These are phyloP conservation scores for Orthonychiurus folsomi DNA, from an alignment of 2,888 invertebrate genomes.

Conservation along the genomic window DNA sequence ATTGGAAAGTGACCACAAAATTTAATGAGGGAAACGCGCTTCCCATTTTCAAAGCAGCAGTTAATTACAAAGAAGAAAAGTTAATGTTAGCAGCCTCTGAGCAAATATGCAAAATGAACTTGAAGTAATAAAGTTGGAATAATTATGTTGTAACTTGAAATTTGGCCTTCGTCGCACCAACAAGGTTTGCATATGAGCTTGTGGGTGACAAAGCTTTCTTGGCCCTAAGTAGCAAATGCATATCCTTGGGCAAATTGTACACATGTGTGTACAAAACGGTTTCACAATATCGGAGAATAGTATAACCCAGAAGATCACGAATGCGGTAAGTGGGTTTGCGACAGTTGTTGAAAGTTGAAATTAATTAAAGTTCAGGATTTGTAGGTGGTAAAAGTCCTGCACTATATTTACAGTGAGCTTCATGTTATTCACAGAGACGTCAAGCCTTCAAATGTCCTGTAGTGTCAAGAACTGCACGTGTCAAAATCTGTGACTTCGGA, in stretches of 20 bases:
- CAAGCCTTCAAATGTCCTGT: slow-evolving; percentile 94
- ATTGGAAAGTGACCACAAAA: too few relatives aligned
- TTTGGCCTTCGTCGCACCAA: too few relatives aligned
- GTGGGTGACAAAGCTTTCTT: too few relatives aligned
- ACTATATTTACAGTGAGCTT: slow-evolving; percentile 81
- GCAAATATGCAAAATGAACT: too few relatives aligned
- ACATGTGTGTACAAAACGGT: slow-evolving; percentile 70
- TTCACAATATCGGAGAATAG: slow-evolving; percentile 72
- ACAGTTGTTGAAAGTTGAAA: slow-evolving; percentile 10
- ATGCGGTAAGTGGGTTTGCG: slow-evolving; percentile 54
- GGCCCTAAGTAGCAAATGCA: too few relatives aligned
- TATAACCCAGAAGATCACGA: slow-evolving; percentile 77
- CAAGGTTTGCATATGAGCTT: too few relatives aligned
- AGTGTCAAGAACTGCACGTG: slow-evolving; percentile 82
- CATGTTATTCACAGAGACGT: slow-evolving; percentile 93
- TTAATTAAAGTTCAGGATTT: slow-evolving; percentile 26
- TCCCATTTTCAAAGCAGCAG: too few relatives aligned
- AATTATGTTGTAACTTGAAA: too few relatives aligned
- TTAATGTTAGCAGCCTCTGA: too few relatives aligned
- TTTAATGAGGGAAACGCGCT: too few relatives aligned
- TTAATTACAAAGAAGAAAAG: too few relatives aligned
- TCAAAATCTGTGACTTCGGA: slow-evolving; percentile 98
- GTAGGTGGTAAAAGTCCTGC: slow-evolving; percentile 78
- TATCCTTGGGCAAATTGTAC: slow-evolving; percentile 94
- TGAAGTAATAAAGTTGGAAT: too few relatives aligned